Conservation (phyloP, 1,140 invertebrate species). For the Atopsyche davidsoni region DNA sequence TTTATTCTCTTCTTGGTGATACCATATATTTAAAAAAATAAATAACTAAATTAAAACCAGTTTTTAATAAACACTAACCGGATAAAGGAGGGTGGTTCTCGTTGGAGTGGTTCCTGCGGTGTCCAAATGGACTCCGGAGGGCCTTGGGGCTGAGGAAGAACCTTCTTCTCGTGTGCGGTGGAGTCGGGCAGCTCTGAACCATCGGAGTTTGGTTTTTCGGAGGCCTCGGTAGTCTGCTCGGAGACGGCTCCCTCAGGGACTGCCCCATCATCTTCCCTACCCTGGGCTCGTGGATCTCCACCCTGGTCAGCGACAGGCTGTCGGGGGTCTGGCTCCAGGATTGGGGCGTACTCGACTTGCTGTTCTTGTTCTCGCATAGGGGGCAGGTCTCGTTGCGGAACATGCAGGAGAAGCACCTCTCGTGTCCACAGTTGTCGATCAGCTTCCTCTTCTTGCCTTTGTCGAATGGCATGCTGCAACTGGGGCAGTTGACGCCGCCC, state of each 20-base stretch:
- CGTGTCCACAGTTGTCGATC: slow-evolving; percentile 90
- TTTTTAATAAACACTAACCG: slow-evolving; percentile 55
- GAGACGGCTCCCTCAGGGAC: slow-evolving; percentile 38
- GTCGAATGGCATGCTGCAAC: slow-evolving; percentile 88
- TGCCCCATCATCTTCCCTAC: slow-evolving; percentile 14
- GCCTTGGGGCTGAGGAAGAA: slow-evolving; percentile 75
- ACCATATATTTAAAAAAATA: too few species aligned
- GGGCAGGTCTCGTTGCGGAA: slow-evolving; percentile 86
- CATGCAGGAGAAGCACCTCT: slow-evolving; percentile 89
- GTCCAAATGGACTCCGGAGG: slow-evolving; percentile 62
- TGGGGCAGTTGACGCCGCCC: slow-evolving; percentile 63
- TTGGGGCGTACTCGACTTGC: slow-evolving; percentile 26
- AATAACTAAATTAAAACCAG: too few species aligned
- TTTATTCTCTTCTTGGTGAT: too few species aligned
- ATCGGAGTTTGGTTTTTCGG: slow-evolving; percentile 45
- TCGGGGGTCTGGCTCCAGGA: slow-evolving; percentile 43
- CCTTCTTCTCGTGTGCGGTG: slow-evolving; percentile 69
- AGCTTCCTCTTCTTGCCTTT: slow-evolving; percentile 90
- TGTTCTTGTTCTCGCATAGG: slow-evolving; percentile 58
- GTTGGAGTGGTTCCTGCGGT: slow-evolving; percentile 40
- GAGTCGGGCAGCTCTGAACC: slow-evolving; percentile 66
- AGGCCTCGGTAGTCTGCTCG: slow-evolving; percentile 41
- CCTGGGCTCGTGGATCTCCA: slow-evolving; percentile 27
- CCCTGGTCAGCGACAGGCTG: slow-evolving; percentile 39
- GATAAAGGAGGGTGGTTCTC: slow-evolving; percentile 56